These are phyloP conservation scores for Arrhamphus sclerolepis DNA, from an alignment of 2,797 vertebrate species.

Conservation along the genomic window DNA sequence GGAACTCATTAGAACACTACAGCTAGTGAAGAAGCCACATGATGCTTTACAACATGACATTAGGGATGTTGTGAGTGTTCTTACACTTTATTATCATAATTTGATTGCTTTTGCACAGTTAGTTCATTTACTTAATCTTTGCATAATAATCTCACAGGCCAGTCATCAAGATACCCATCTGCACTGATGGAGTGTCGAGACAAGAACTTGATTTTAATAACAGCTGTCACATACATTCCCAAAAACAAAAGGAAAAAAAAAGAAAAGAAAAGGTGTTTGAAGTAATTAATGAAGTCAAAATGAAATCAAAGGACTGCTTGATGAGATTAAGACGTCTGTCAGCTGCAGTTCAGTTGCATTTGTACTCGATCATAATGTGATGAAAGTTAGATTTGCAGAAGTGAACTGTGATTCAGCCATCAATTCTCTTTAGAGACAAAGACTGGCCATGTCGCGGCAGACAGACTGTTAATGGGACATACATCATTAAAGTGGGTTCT, in stretches of 20 bases:
- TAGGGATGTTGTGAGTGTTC: slow-evolving; percentile 53
- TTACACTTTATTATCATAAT: slow-evolving; percentile 55
- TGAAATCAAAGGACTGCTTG: too few relatives aligned
- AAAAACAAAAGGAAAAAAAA: too few relatives aligned
- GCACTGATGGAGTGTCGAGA: neutral
- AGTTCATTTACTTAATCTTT: slow-evolving; percentile 55
- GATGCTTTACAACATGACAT: slow-evolving; percentile 56
- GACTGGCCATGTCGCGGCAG: slow-evolving; percentile 7
- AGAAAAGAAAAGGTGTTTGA: too few relatives aligned
- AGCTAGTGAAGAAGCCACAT: slow-evolving; percentile 57
- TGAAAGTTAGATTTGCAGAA: slow-evolving; percentile 19
- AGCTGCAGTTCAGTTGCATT: neutral
- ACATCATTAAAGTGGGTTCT: slow-evolving; percentile 32
- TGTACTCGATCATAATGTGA: neutral
- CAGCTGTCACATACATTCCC: too few relatives aligned
- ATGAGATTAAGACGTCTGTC: too few relatives aligned
- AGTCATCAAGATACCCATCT: slow-evolving; percentile 1
- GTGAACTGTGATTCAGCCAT: slow-evolving; percentile 2
- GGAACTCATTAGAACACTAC: slow-evolving; percentile 71
- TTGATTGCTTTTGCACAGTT: slow-evolving; percentile 56
- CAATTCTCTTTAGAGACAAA: slow-evolving; percentile 28
- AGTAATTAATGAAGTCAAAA: too few relatives aligned
- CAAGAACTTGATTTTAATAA: too few relatives aligned
- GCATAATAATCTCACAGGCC: slow-evolving; percentile 11
- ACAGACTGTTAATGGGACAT: slow-evolving; percentile 23